Conservation (phyloP, 2,888 invertebrate genomes). For the Tillus elongatus region DNA sequence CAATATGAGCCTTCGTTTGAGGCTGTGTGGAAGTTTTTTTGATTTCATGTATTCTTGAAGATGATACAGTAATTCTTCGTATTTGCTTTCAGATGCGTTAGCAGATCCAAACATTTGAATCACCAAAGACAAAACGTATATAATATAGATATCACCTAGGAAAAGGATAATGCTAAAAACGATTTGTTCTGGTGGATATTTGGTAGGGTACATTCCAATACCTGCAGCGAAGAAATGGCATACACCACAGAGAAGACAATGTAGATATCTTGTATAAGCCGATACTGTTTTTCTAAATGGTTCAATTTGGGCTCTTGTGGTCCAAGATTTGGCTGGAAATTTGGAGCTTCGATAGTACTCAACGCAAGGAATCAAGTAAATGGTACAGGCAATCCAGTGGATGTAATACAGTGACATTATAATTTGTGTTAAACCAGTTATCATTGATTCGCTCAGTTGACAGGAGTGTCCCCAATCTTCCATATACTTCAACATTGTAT, state of each 20-base stretch:
- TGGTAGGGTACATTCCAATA: not conserved
- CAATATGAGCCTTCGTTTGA: not conserved
- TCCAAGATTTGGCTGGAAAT: not conserved
- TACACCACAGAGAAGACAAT: not conserved
- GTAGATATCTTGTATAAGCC: not conserved
- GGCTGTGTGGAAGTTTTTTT: not conserved
- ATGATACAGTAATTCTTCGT: not conserved
- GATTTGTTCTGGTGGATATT: not conserved
- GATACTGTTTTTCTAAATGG: not conserved
- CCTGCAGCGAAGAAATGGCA: slow-evolving; percentile 1
- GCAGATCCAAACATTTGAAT: not conserved
- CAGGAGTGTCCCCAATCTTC: not conserved
- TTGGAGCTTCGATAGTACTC: not conserved
- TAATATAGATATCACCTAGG: not conserved
- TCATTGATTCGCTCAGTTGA: not conserved
- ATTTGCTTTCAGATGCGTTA: not conserved
- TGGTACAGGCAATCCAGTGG: not conserved
- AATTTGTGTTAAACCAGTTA: not conserved
- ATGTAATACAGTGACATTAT: not conserved
- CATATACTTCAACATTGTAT: not conserved
- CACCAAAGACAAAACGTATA: not conserved
- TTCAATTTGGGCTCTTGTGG: not conserved
- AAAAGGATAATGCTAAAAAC: too few species aligned
- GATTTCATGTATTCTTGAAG: slow-evolving; percentile 1
- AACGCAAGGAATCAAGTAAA: not conserved